Conservation (phyloP, 2,797 vertebrate species). For the Betta splendens region DNA sequence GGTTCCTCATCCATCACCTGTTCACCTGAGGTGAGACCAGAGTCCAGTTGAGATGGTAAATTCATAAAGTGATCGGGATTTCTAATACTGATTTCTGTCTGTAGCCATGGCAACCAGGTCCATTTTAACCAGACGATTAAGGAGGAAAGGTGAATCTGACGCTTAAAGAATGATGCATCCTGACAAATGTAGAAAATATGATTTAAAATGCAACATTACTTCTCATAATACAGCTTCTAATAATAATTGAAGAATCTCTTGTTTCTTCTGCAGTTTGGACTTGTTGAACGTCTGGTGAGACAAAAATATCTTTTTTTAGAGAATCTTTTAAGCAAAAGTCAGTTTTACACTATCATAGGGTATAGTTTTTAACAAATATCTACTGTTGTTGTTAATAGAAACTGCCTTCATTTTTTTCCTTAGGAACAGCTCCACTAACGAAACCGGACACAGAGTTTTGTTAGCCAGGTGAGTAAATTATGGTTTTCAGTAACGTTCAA, state of each 20-base stretch:
- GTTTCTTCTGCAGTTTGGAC: too few relatives aligned
- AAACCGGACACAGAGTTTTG: too few relatives aligned
- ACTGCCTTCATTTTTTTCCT: not conserved
- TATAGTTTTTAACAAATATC: too few relatives aligned
- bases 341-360: too few relatives aligned
- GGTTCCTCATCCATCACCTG: slow-evolving; percentile 8
- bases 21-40: slow-evolving; percentile 29
- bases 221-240: too few relatives aligned
- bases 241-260: too few relatives aligned
- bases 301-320: too few relatives aligned
- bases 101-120: not conserved
- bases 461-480: not conserved
- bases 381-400: not conserved
- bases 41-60: not conserved
- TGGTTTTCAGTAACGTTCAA: not conserved
- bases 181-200: too few relatives aligned
- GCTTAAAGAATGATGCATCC: too few relatives aligned
- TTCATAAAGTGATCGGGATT: not conserved
- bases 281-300: too few relatives aligned
- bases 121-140: not conserved
- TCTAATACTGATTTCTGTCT: not conserved
- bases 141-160: slow-evolving; percentile 19
- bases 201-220: too few relatives aligned
- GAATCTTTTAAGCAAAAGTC: too few relatives aligned
- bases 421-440: not conserved